Evolutionary conservation across 2,888 invertebrate genomes (phyloP), one percentile per base, ranked within the genome.

Genomic region (Standfussiana lucernea): DNA sequence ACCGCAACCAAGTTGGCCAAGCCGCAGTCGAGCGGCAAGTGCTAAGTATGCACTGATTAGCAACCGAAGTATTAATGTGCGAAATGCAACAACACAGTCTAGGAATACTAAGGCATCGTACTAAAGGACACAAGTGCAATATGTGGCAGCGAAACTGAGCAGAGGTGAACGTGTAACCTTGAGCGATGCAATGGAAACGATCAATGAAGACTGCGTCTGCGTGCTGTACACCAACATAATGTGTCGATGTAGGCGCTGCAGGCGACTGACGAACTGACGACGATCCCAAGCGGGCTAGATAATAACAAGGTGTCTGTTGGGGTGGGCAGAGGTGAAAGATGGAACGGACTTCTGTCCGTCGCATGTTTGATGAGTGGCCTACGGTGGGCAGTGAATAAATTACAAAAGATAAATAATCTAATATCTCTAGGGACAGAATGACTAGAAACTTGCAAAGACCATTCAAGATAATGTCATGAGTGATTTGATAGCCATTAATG

Each of bases 31-130:
- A 90, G 84, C 88, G 82, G 83, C 86, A 84, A 88, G 89, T 85
- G 89, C 84, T 88, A 88, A 88, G 84, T 89, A 80, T 86, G 88
- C 91, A 88, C 90, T 90, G 89, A 87, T 91, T 90, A 91, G 83
- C 89, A 77, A 88, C 80, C 73, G 71, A 75, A n/a, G 78, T 84
- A 71, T 80, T 69, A 79, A 85, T 53, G 76, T 85, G 86, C 80
- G 75, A 83, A 81, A 79, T 77, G 73, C 69, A 72, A 72, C 45
- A 71, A 53, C 13, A 75, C 72, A 72, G 50, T 66, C 50, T 50
- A 71, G 4, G 42, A 81, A 84, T 47, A 75, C 53, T 32, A 47
- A 62, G 59, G 40, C 37, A 64, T 65, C 18, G 37, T 71, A 47
- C 59, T 10, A 71, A 77, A 72, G 50, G 32, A 70, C 59, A 47